Evolutionary conservation across 2,888 invertebrate genomes (phyloP).

Genomic region (Dicranocentrus wangi): DNA sequence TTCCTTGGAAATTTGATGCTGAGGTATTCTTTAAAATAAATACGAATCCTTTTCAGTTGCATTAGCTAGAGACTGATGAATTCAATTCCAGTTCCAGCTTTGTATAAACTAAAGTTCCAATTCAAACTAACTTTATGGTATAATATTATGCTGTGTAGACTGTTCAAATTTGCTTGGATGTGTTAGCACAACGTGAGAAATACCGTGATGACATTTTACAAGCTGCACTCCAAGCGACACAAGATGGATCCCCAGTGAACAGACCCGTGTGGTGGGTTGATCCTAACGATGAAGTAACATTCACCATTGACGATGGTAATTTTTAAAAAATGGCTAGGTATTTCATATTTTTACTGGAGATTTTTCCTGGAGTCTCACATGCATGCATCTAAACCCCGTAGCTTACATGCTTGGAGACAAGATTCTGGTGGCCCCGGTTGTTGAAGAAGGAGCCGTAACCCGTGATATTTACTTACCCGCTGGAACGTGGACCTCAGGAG

Average conservation of each 20-base stretch:
- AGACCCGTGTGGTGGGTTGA: slow-evolving; percentile 90
- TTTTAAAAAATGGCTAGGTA: slow-evolving; percentile 9
- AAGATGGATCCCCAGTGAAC: slow-evolving; percentile 83
- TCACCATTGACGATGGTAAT: slow-evolving; percentile 76
- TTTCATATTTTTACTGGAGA: neutral
- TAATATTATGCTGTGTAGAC: no score
- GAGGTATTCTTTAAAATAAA: slow-evolving; percentile 74
- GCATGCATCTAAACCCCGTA: no score
- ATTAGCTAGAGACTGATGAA: neutral
- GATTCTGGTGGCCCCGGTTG: slow-evolving; percentile 86
- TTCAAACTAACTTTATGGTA: no score
- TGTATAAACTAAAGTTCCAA: no score
- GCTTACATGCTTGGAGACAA: slow-evolving; percentile 87
- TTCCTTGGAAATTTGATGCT: slow-evolving; percentile 85
- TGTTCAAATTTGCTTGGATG: slow-evolving; percentile 48
- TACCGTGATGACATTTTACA: slow-evolving; percentile 76
- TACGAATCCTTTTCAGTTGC: neutral
- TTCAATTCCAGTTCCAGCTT: no score
- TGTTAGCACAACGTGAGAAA: slow-evolving; percentile 49
- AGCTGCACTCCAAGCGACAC: slow-evolving; percentile 78
- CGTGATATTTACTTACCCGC: slow-evolving; percentile 85
- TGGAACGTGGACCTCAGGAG: slow-evolving; percentile 80
- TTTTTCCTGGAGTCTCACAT: slow-evolving; percentile 67
- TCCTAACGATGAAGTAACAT: slow-evolving; percentile 80
- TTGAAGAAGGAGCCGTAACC: slow-evolving; percentile 79